Evolutionary conservation across 2,797 vertebrate species (phyloP).

Genomic region (Coilia nasus): DNA sequence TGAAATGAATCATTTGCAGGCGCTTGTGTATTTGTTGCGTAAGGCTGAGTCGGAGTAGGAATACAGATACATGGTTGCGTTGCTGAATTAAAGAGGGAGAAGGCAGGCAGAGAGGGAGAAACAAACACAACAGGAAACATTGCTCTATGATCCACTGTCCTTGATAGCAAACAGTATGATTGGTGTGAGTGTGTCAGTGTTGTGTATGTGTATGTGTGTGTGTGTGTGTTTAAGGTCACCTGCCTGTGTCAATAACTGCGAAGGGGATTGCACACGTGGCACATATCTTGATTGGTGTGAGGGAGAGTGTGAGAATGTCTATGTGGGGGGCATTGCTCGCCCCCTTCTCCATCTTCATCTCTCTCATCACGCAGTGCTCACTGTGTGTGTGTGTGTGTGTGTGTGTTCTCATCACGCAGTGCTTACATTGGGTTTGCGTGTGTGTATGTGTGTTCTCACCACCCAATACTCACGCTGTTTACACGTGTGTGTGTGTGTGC

Average conservation of each 20-base stretch:
- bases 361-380: not conserved
- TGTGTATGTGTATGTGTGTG: conserved; percentile 1
- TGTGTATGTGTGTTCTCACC: too few relatives aligned
- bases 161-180: conserved; percentile 4
- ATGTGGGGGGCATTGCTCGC: conserved; percentile 17
- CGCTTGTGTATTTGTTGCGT: not conserved
- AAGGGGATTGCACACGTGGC: conserved; percentile 1
- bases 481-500: not conserved
- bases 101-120: not conserved
- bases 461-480: not conserved
- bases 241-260: not conserved
- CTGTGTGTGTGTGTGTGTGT: not conserved
- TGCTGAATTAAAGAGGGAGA: not conserved
- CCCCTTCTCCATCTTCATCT: not conserved
- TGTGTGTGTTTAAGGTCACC: conserved; percentile 7
- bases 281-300: conserved; percentile 23
- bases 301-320: conserved; percentile 28
- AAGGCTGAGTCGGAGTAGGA: not conserved
- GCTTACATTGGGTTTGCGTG: too few relatives aligned
- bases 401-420: not conserved
- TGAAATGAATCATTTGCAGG: not conserved
- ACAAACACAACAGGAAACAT: not conserved
- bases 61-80: not conserved
- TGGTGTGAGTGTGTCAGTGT: conserved; percentile 6
- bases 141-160: not conserved